Evolutionary conservation across 2,113 vertebrate genomes (phyloP), one percentile per base, ranked within the genome.

Genomic region (Cephalopholis sonnerati): DNA sequence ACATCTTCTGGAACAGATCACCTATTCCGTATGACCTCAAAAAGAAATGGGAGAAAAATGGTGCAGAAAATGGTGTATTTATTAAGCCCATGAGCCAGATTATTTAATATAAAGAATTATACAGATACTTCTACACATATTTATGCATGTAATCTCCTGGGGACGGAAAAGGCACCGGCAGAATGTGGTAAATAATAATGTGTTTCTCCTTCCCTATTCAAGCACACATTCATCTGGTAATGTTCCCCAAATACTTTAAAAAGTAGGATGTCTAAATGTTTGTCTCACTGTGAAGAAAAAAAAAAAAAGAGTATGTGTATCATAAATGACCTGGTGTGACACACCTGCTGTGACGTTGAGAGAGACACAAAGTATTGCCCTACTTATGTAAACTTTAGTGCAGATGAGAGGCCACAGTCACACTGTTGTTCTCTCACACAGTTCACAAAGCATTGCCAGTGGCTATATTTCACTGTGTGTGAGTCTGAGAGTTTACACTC

Each of bases 391-490:
- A 61, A n/a, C 55, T 22, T 77, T 8, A 27, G 17, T 41, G 9
- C 44, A 71, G 32, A 8, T 53, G 6, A 32, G 66, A 77, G 12
- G 10, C 3, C 29, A 72, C 6, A 53, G 5, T 22, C 36, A 22
- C 29, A 70, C n/a, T 22, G 32, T 11, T 12, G 5, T 20, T 41
- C 67, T 84, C 81, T 84, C 81, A 76, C 76, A 79, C 75, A 82
- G 61, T 51, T 68, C 51, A 39, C 2, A 27, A 3, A 9, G 4
- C 22, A 17, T 39, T 44, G 50, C 61, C 54, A 68, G 55, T n/a
- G 11, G 27, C 63, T 27, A 18, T 25, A 51, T 63, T 69, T 67
- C 63, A 69, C 17, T 3, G n/a, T 46, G 36, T n/a, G 48, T 36
- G 39, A 54, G 29, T 24, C 48, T 64, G 18, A 9, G 2, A 27